These are phyloP conservation scores for Champsocephalus esox DNA, from an alignment of 2,797 vertebrate genomes.

Conservation along the genomic window DNA sequence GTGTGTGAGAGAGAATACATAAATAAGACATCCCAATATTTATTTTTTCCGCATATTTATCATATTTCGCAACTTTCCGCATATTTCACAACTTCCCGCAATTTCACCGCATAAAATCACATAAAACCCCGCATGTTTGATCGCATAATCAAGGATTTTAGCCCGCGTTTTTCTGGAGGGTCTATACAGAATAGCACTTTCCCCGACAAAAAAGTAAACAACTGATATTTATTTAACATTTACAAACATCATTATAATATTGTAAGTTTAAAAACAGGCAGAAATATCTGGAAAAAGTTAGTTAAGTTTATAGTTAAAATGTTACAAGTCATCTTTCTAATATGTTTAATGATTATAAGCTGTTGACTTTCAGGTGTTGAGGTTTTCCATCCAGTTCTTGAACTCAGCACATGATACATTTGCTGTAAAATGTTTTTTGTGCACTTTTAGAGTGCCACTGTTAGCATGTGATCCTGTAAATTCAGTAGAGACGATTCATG, in stretches of 20 bases:
- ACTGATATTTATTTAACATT: too few relatives aligned
- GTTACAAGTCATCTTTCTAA: neutral
- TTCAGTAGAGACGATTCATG: constrained; percentile 33
- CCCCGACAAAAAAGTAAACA: too few relatives aligned
- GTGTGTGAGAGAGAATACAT: too few relatives aligned
- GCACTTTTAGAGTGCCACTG: constrained; percentile 16
- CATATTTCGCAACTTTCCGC: too few relatives aligned
- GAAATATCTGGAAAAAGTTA: neutral
- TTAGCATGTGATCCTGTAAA: constrained; percentile 10
- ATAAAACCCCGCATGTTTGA: too few relatives aligned
- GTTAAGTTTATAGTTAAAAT: neutral
- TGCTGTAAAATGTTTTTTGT: constrained; percentile 2
- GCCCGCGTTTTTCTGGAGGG: too few relatives aligned
- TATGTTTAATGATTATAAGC: neutral
- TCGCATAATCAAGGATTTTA: too few relatives aligned
- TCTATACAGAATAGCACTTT: neutral
- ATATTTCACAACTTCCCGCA: too few relatives aligned
- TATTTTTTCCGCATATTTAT: too few relatives aligned
- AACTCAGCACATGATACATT: neutral
- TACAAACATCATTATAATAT: neutral
- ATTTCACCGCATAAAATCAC: too few relatives aligned
- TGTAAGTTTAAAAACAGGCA: neutral
- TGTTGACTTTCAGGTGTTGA: neutral
- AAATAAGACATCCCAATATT: too few relatives aligned
- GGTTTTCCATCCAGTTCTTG: neutral